Base-by-base conservation (phyloP, 2,888 invertebrate genomes). In the Phasia obesa region DNA sequence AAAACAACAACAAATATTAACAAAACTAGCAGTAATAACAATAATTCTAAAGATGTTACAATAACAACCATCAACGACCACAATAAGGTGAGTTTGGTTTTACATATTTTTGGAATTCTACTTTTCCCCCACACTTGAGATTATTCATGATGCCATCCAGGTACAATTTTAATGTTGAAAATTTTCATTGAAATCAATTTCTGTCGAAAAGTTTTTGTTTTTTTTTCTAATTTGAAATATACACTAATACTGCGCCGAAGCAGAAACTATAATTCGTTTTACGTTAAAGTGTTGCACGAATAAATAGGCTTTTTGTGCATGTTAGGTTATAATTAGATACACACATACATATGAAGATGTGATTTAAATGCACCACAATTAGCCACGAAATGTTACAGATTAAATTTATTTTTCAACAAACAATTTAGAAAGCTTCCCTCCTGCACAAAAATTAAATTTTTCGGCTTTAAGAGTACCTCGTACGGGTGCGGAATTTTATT, bases 1-100 rank as follows among this genome's bases (percentile, higher is more conserved):
- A 71, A 11, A 81, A 47, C 57, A 55, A 57, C 51, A 73, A 60
- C 19, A 55, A 70, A 42, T 73, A 69, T 23, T n/a, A 80, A 27
- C 27, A 67, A 38, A 2, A 71, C 57, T 31, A 76, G 38, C 9
- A 77, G 44, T 17, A 75, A 57, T 13, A 80, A 55, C 38, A 70
- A 65, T 21, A 81, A 71, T 69, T 47, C 65, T 31, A 82, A 64
- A 74, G 75, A 77, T 81, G 82, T 74, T 53, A 79, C 81, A 19
- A 57, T 70, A 42, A 79, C 81, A 76, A 79, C 77, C n/a, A 75
- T 78, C 47, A 81, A 57, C 35, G 83, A 77, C 77, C 83, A 67
- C 62, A 79, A 81, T 42, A 81, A 75, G 83, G 83, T 83, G 60
- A 74, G 78, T 64, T 35, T n/a, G 19, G 17, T 47, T 21, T 21